Conservation (phyloP, 2,797 vertebrate species). For the Emys orbicularis region DNA sequence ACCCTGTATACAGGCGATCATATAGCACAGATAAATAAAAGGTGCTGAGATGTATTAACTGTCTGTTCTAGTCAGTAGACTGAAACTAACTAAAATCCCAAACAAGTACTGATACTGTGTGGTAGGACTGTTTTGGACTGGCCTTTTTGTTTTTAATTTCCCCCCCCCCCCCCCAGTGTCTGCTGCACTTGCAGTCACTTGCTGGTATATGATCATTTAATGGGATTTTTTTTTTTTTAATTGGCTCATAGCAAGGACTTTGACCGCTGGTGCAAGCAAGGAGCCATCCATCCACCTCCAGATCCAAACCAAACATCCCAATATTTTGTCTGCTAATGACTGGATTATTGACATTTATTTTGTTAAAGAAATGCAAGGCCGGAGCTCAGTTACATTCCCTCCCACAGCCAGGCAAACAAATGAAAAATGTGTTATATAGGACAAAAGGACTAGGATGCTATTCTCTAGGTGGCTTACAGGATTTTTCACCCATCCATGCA, state of each 20-base stretch:
- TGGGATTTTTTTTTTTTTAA: background rate
- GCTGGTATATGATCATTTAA: background rate
- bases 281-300: background rate
- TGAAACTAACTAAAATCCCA: background rate
- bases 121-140: background rate
- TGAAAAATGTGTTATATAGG: background rate
- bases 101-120: background rate
- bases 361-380: background rate
- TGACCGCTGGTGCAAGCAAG: background rate
- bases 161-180: background rate
- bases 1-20: background rate
- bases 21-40: background rate
- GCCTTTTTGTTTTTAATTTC: background rate
- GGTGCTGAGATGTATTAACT: background rate
- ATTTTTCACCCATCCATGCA: background rate
- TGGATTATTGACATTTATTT: slow-evolving; percentile 20
- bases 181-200: background rate
- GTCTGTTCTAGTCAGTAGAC: background rate
- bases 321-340: slow-evolving; percentile 11
- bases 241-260: background rate
- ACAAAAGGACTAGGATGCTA: background rate
- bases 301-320: slow-evolving; percentile 1
- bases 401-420: background rate
- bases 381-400: background rate
- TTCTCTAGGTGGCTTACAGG: background rate